These are phyloP conservation scores for Hanleya hanleyi DNA, from an alignment of 2,888 invertebrate species.

Conservation along the genomic window DNA sequence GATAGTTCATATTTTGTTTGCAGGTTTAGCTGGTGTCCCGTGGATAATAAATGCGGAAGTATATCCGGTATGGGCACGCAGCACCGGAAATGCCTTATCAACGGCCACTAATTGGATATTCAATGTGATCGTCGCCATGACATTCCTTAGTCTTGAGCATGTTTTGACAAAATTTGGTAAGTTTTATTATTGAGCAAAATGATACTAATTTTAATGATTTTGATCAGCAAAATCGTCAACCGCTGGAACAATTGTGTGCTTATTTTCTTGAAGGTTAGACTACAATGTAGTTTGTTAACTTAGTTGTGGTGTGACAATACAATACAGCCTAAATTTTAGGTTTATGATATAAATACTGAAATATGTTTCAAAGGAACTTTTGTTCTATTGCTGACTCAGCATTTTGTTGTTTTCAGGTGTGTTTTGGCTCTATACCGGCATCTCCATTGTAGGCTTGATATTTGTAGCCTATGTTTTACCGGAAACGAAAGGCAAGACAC, in stretches of 20 bases:
- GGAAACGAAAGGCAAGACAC: conserved; percentile 76
- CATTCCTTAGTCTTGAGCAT: conserved; percentile 75
- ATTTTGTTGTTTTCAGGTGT: conserved; percentile 74
- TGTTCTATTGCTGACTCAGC: no score
- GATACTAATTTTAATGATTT: no score
- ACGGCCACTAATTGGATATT: conserved; percentile 76
- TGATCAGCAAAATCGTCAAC: no score
- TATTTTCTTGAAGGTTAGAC: not conserved
- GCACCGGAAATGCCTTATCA: conserved; percentile 74
- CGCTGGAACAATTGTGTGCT: no score
- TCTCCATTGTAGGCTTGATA: conserved; percentile 74
- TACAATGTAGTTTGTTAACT: no score
- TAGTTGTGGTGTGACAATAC: no score
- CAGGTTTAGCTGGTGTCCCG: conserved; percentile 75
- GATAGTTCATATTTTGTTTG: not conserved
- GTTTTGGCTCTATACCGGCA: conserved; percentile 76
- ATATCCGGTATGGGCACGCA: conserved; percentile 76
- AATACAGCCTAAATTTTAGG: no score
- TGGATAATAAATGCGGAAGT: conserved; percentile 78
- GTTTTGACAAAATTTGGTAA: conserved; percentile 74
- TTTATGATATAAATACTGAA: no score
- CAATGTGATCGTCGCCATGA: conserved; percentile 77
- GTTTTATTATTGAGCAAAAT: conserved; percentile 21
- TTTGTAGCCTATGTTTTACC: conserved; percentile 75
- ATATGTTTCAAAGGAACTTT: no score